Evolutionary conservation across 2,113 vertebrate species (phyloP).

Genomic region (cat (Felis catus)): DNA sequence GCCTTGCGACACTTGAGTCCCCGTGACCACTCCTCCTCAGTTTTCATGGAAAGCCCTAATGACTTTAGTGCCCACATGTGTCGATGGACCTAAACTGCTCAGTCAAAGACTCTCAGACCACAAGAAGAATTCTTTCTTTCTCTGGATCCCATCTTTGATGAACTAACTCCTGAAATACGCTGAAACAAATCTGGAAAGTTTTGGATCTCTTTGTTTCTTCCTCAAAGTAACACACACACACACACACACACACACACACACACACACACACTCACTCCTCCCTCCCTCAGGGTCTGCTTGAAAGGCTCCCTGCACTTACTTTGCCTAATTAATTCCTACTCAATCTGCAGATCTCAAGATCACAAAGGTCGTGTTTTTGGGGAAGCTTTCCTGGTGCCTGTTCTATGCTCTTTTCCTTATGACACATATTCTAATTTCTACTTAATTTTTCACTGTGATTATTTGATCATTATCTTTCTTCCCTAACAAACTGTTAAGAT

Average conservation of each 20-base stretch:
- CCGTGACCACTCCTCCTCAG: neutral
- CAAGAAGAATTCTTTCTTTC: neutral
- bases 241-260: neutral
- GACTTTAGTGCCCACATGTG: neutral
- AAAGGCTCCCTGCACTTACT: neutral
- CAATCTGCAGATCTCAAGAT: neutral
- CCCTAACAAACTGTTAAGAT: neutral
- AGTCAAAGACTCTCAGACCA: neutral
- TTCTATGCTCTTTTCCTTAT: neutral
- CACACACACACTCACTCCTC: too few species aligned
- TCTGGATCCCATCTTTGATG: neutral
- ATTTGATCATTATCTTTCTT: neutral
- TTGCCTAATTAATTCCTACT: neutral
- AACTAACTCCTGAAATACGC: neutral
- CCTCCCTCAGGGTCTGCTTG: neutral
- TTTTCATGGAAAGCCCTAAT: neutral
- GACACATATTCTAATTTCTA: neutral
- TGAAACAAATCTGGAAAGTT: neutral
- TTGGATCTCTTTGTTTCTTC: neutral
- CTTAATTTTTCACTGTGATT: neutral
- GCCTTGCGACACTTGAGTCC: rapidly evolving
- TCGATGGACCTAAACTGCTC: neutral
- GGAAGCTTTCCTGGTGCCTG: rapidly evolving
- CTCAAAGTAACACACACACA: neutral
- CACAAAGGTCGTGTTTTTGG: neutral